These are phyloP conservation scores for Mus musculus DNA, from an alignment of 2,113 vertebrate species.

Conservation along the genomic window GRCm39 chr9:97303001-97303500, in stretches of 20 bases:
- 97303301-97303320: neutral
- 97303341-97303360: neutral
- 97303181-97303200: neutral
- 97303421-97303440: neutral
- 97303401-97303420: neutral
- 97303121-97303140: neutral
- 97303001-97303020: neutral
- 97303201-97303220: neutral
- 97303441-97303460: conserved; percentile 27
- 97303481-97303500: conserved; percentile 30
- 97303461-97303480: conserved; percentile 34
- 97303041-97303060: neutral
- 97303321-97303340: neutral
- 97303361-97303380: conserved; percentile 16
- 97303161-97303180: neutral
- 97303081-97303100: neutral
- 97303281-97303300: neutral
- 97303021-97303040: neutral
- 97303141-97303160: neutral
- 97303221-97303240: neutral
- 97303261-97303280: neutral
- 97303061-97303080: neutral
- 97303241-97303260: rapidly evolving
- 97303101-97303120: neutral
- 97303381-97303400: neutral